Evolutionary conservation across 2,113 vertebrate species (phyloP).

Genomic region (Gulo gulo): DNA sequence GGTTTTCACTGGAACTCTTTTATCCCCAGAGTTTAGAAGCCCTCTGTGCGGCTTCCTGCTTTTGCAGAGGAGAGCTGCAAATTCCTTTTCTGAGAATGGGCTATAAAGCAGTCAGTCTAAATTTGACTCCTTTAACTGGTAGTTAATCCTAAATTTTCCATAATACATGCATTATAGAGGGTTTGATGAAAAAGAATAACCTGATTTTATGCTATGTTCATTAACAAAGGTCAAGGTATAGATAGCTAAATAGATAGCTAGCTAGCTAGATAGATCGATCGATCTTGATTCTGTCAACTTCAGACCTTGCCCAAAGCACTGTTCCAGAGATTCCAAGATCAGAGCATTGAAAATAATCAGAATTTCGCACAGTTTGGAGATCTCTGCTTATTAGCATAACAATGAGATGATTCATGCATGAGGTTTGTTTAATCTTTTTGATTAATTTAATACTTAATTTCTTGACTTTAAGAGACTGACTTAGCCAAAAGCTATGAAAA

Average conservation of each 20-base stretch:
- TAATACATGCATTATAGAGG: background rate
- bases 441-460: slow-evolving; percentile 34
- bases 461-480: slow-evolving; percentile 9
- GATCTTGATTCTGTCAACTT: background rate
- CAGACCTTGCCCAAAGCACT: background rate
- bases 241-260: background rate
- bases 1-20: background rate
- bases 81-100: background rate
- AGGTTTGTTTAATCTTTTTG: background rate
- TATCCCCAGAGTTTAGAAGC: background rate
- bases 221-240: background rate
- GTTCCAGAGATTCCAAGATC: background rate
- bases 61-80: background rate
- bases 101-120: background rate
- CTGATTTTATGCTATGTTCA: background rate
- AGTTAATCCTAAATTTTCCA: slow-evolving; percentile 12
- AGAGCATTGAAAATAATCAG: background rate
- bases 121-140: background rate
- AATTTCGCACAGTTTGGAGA: background rate
- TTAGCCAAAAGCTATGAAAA: background rate
- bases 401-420: background rate
- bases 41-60: background rate
- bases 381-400: background rate
- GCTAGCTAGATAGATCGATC: background rate
- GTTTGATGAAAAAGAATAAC: background rate